Evolutionary conservation across 2,797 vertebrate genomes (phyloP).

Genomic region (Semotilus atromaculatus): DNA sequence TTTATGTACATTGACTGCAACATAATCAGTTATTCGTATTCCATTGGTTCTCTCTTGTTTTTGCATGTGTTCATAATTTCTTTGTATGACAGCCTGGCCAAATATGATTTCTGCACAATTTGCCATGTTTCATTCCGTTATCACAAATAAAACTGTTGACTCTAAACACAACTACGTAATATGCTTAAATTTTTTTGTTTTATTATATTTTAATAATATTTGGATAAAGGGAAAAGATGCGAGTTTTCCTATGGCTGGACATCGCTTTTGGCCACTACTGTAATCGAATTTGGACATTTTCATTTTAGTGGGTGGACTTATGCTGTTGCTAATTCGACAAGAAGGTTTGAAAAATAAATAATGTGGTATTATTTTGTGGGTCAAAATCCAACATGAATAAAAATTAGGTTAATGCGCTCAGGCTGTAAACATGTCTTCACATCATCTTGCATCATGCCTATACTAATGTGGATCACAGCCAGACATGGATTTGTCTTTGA

Average conservation of each 20-base stretch:
- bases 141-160: neutral
- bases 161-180: neutral
- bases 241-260: neutral
- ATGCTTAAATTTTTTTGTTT: neutral
- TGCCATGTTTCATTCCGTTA: neutral
- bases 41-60: too few relatives aligned
- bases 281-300: neutral
- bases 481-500: slow-evolving; percentile 43
- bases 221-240: neutral
- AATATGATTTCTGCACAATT: neutral
- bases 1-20: too few relatives aligned
- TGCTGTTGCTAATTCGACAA: neutral
- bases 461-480: neutral
- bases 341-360: neutral
- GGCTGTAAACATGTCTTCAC: slow-evolving; percentile 32
- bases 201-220: neutral
- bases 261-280: neutral
- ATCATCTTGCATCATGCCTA: slow-evolving; percentile 48
- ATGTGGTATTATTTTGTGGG: slow-evolving; percentile 41
- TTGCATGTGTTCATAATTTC: neutral
- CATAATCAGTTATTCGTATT: too few relatives aligned
- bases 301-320: neutral
- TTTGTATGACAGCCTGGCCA: neutral
- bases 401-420: slow-evolving; percentile 41
- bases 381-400: slow-evolving; percentile 39